Evolutionary conservation across 2,888 invertebrate genomes (phyloP).

Genomic region (Polymixis lichenea): DNA sequence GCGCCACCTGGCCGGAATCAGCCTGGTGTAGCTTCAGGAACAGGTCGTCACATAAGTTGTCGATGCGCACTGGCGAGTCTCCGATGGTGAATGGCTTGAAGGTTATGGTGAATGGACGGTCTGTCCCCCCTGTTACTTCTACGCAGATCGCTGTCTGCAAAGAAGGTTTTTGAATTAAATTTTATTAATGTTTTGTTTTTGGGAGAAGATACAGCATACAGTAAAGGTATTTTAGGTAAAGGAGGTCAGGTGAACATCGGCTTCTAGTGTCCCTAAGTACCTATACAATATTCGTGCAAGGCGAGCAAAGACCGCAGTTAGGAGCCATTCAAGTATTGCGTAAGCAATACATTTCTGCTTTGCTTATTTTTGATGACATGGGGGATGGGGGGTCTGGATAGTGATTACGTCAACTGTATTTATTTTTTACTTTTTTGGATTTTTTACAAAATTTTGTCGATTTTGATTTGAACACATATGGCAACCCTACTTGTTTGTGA

Average conservation of each 20-base stretch:
- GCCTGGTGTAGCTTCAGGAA: slow-evolving; percentile 95
- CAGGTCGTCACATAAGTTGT: slow-evolving; percentile 95
- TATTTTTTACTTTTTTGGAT: too few relatives aligned
- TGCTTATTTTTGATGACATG: too few relatives aligned
- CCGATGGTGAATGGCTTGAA: slow-evolving; percentile 94
- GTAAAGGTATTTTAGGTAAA: background rate
- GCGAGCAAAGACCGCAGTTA: too few relatives aligned
- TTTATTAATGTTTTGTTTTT: background rate
- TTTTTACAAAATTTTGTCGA: too few relatives aligned
- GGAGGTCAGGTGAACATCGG: background rate
- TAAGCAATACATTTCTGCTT: too few relatives aligned
- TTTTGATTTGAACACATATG: too few relatives aligned
- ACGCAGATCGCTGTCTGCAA: slow-evolving; percentile 92
- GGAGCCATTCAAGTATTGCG: too few relatives aligned
- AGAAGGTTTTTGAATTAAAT: background rate
- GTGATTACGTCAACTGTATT: too few relatives aligned
- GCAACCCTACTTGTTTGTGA: too few relatives aligned
- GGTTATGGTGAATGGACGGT: slow-evolving; percentile 93
- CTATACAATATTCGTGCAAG: background rate
- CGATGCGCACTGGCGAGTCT: slow-evolving; percentile 95
- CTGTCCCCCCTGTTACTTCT: slow-evolving; percentile 93
- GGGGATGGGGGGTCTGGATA: too few relatives aligned
- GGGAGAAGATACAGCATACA: background rate
- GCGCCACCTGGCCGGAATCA: slow-evolving; percentile 90
- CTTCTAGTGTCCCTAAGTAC: background rate